A percentile compares a stretch with the other conserved stretches of the same genome.
Conservation (phyloP, 2,797 vertebrate genomes). For the Lacerta viridis region DNA sequence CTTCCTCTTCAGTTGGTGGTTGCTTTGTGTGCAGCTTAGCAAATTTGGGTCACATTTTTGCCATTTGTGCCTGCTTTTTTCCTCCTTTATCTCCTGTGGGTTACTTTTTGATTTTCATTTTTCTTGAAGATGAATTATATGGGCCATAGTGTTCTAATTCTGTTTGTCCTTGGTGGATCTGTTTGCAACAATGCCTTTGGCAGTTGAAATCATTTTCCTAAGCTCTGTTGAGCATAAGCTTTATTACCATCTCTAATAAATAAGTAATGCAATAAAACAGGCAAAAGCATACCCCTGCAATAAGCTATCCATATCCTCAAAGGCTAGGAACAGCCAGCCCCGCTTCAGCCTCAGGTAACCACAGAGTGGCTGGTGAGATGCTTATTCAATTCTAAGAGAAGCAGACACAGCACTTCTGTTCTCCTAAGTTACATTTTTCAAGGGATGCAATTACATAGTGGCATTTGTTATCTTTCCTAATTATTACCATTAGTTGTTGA, state of each 20-base stretch:
- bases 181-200: slow-evolving; percentile 21
- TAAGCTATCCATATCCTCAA: slow-evolving; percentile 34
- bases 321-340: background rate
- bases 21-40: background rate
- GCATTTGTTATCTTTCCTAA: slow-evolving; percentile 27
- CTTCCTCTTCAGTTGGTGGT: too few relatives aligned
- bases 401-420: background rate
- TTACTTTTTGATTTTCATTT: slow-evolving; percentile 6
- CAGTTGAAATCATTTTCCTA: slow-evolving; percentile 57
- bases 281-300: slow-evolving; percentile 22
- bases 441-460: background rate
- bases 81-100: background rate
- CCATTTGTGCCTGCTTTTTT: too few relatives aligned
- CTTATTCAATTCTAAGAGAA: slow-evolving; percentile 30
- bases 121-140: slow-evolving; percentile 12
- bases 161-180: slow-evolving; percentile 40
- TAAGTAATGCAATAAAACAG: slow-evolving; percentile 54
- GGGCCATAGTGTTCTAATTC: slow-evolving; percentile 32
- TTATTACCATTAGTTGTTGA: background rate
- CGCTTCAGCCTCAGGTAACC: slow-evolving; percentile 35
- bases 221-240: slow-evolving; percentile 41
- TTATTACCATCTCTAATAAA: slow-evolving; percentile 54
- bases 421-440: slow-evolving; percentile 35
- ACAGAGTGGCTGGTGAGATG: slow-evolving; percentile 41
- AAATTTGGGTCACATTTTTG: background rate